A percentile compares a stretch with the other conserved stretches of the same genome.
Conservation (phyloP, 1,140 invertebrate species). For the Thalassaphorura encarpata region DNA sequence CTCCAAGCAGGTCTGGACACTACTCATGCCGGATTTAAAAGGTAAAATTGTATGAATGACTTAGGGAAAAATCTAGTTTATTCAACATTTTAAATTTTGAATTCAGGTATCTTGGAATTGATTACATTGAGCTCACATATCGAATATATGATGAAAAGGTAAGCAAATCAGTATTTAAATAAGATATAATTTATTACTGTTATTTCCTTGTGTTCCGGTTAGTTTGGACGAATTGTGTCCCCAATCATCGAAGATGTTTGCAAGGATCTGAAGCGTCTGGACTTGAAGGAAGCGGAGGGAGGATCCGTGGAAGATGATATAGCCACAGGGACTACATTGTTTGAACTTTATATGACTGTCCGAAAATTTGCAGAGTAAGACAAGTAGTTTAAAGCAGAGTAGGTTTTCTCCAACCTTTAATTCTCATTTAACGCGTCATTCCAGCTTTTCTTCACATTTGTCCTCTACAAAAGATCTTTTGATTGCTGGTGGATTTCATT, state of each 20-base stretch:
- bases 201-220: neutral
- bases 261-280: slow-evolving; percentile 54
- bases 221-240: slow-evolving; percentile 57
- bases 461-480: slow-evolving; percentile 2
- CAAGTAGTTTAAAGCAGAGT: too few species aligned
- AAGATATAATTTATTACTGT: neutral
- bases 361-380: slow-evolving; percentile 66
- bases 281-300: slow-evolving; percentile 39
- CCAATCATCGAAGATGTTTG: slow-evolving; percentile 60
- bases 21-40: slow-evolving; percentile 69
- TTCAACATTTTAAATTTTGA: neutral
- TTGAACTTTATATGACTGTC: slow-evolving; percentile 79
- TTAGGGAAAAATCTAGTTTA: neutral
- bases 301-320: slow-evolving; percentile 45
- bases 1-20: slow-evolving; percentile 65
- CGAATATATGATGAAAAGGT: slow-evolving; percentile 63
- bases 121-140: slow-evolving; percentile 43
- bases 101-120: slow-evolving; percentile 39
- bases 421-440: too few species aligned
- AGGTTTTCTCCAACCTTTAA: too few species aligned
- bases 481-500: slow-evolving; percentile 49
- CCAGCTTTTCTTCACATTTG: slow-evolving; percentile 17
- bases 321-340: slow-evolving; percentile 69
- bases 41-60: slow-evolving; percentile 46
- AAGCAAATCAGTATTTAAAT: slow-evolving; percentile 31